phyloP scores from a whole-genome alignment of 2,888 invertebrate species.

The Cacoxenus indagator region DNA sequence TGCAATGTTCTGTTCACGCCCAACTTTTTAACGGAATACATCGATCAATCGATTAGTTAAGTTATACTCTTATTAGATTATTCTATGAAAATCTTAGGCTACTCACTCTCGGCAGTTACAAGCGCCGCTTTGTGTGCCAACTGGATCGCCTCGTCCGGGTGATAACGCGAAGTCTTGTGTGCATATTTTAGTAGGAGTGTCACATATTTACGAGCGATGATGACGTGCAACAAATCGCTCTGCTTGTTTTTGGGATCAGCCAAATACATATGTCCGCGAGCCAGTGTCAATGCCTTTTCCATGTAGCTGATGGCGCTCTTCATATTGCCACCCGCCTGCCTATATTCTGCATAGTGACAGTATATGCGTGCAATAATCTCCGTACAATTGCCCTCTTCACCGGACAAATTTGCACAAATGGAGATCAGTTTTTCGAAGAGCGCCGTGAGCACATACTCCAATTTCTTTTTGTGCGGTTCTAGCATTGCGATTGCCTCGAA shows the following conservation, averaged over 20 bases:
- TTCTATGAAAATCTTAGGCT: too few relatives aligned
- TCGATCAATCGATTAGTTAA: not conserved
- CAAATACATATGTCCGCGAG: conserved; percentile 53
- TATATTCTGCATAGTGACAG: conserved; percentile 46
- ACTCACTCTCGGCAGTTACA: conserved; percentile 53
- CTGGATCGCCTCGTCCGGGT: conserved; percentile 47
- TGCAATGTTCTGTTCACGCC: conserved; percentile 47
- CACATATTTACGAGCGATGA: conserved; percentile 45
- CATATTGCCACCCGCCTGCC: conserved; percentile 35
- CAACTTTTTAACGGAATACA: conserved; percentile 40
- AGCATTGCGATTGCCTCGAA: conserved; percentile 51
- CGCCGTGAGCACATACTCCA: conserved; percentile 50
- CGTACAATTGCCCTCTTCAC: conserved; percentile 41
- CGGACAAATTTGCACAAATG: conserved; percentile 42
- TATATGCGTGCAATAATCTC: conserved; percentile 58
- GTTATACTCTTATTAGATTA: not conserved
- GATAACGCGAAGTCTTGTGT: conserved; percentile 36
- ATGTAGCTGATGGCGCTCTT: conserved; percentile 47
- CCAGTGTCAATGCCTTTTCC: conserved; percentile 46
- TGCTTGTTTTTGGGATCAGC: conserved; percentile 39
- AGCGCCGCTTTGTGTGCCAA: conserved; percentile 49
- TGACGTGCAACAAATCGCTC: conserved; percentile 44
- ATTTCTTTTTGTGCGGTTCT: conserved; percentile 47
- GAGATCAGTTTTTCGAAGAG: conserved; percentile 54
- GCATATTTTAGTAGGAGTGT: conserved; percentile 47